Percentiles rank a stretch among this genome's conserved stretches.
Evolutionary conservation across 2,888 invertebrate species (phyloP).

Genomic region (Lomographa bimaculata): DNA sequence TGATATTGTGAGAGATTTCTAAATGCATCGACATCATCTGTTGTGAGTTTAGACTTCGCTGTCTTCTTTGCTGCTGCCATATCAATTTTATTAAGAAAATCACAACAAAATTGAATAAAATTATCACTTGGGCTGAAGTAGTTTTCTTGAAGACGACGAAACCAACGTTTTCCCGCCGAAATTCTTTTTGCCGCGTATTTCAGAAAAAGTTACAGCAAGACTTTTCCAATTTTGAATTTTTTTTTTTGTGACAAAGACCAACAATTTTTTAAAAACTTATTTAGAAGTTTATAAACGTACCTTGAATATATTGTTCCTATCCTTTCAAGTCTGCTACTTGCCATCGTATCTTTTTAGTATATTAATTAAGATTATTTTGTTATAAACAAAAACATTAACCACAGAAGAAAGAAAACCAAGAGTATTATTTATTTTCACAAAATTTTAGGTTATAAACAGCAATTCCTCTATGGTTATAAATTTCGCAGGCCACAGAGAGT

Average conservation of each 20-base stretch:
- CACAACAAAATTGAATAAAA: neutral
- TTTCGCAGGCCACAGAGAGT: too few relatives aligned
- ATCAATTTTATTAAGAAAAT: neutral
- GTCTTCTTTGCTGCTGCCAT: slow-evolving; percentile 57
- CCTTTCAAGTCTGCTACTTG: slow-evolving; percentile 87
- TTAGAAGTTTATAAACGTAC: too few relatives aligned
- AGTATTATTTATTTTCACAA: neutral
- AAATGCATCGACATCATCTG: slow-evolving; percentile 55
- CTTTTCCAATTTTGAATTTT: too few relatives aligned
- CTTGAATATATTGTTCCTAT: slow-evolving; percentile 89
- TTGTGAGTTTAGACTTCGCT: slow-evolving; percentile 51
- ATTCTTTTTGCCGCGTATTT: slow-evolving; percentile 5
- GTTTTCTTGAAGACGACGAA: too few relatives aligned
- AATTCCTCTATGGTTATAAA: too few relatives aligned
- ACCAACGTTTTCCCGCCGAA: slow-evolving; percentile 5
- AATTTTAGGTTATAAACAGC: too few relatives aligned
- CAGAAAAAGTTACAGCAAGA: too few relatives aligned
- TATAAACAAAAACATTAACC: too few relatives aligned
- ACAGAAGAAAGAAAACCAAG: too few relatives aligned
- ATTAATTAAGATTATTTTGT: too few relatives aligned
- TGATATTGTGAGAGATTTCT: slow-evolving; percentile 54
- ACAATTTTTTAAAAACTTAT: too few relatives aligned
- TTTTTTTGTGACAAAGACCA: too few relatives aligned
- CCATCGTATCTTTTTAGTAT: slow-evolving; percentile 80
- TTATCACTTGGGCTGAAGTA: neutral